phyloP scores from a whole-genome alignment of 2,888 invertebrate species.

The Callosobruchus maculatus region DNA sequence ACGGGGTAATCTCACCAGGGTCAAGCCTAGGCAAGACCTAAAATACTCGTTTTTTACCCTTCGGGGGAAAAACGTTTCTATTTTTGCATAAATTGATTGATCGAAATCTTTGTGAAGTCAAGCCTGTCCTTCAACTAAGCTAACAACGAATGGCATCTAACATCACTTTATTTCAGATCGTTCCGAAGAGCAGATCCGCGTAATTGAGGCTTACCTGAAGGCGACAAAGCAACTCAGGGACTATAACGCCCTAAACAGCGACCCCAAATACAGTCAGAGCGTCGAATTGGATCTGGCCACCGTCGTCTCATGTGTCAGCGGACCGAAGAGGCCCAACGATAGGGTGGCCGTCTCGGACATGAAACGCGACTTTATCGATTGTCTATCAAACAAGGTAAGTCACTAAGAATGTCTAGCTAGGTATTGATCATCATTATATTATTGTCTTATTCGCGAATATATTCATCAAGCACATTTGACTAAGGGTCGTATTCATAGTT shows the following conservation, averaged over 20 bases:
- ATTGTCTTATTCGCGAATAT: too few species aligned
- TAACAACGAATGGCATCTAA: neutral
- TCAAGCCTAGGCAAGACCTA: too few species aligned
- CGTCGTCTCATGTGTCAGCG: slow-evolving; percentile 92
- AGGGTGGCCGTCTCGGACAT: slow-evolving; percentile 85
- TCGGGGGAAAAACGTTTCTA: too few species aligned
- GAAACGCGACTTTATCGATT: slow-evolving; percentile 83
- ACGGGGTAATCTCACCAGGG: too few species aligned
- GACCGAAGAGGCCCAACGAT: slow-evolving; percentile 97
- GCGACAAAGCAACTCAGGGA: slow-evolving; percentile 81
- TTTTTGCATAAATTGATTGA: too few species aligned
- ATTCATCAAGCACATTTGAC: too few species aligned
- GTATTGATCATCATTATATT: too few species aligned
- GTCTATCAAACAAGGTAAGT: slow-evolving; percentile 80
- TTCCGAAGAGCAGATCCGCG: slow-evolving; percentile 67
- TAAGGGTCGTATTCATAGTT: too few species aligned
- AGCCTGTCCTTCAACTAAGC: too few species aligned
- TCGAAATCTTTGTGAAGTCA: too few species aligned
- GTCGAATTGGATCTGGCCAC: slow-evolving; percentile 81
- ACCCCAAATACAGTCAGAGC: slow-evolving; percentile 82
- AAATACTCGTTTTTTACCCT: too few species aligned
- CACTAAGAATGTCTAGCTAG: too few species aligned
- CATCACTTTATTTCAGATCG: slow-evolving; percentile 60
- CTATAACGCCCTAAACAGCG: slow-evolving; percentile 69
- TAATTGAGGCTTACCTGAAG: slow-evolving; percentile 78